phyloP scores from a whole-genome alignment of 2,113 vertebrate genomes.

The Sciurus niger region DNA sequence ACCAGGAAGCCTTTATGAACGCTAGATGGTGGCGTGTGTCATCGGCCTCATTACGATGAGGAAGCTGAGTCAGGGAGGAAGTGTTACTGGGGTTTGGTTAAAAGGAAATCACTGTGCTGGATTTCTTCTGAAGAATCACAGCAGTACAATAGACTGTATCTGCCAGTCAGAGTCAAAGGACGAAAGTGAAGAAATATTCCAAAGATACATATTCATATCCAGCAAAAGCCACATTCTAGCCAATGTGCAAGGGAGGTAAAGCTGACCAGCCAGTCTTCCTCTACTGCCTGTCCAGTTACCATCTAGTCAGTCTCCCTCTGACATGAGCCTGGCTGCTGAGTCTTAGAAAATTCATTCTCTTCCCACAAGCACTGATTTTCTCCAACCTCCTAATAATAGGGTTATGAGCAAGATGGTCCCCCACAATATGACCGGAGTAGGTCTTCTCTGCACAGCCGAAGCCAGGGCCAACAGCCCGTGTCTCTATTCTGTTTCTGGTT shows the following conservation, averaged over 20 bases:
- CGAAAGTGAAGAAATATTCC: background rate
- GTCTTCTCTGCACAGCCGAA: background rate
- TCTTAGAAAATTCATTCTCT: background rate
- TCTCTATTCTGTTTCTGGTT: background rate
- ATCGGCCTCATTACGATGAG: slow-evolving; percentile 33
- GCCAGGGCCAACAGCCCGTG: background rate
- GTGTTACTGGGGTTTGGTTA: background rate
- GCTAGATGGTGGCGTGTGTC: slow-evolving; percentile 54
- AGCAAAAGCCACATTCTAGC: background rate
- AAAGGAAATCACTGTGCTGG: slow-evolving; percentile 58
- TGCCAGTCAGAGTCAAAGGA: slow-evolving; percentile 46
- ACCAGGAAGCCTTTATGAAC: slow-evolving; percentile 42
- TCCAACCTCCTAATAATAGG: background rate
- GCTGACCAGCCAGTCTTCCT: background rate
- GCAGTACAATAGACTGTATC: background rate
- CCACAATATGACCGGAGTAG: background rate
- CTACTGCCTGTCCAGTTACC: background rate
- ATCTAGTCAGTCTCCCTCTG: background rate
- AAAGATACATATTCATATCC: background rate
- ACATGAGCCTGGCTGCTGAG: background rate
- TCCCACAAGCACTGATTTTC: background rate
- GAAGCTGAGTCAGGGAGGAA: slow-evolving; percentile 78
- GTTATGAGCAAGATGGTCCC: background rate
- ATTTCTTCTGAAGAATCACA: slow-evolving; percentile 56
- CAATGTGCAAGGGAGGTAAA: background rate